These are phyloP conservation scores for Nasonia oneida DNA, from an alignment of 2,888 invertebrate genomes.

Conservation along the genomic window DNA sequence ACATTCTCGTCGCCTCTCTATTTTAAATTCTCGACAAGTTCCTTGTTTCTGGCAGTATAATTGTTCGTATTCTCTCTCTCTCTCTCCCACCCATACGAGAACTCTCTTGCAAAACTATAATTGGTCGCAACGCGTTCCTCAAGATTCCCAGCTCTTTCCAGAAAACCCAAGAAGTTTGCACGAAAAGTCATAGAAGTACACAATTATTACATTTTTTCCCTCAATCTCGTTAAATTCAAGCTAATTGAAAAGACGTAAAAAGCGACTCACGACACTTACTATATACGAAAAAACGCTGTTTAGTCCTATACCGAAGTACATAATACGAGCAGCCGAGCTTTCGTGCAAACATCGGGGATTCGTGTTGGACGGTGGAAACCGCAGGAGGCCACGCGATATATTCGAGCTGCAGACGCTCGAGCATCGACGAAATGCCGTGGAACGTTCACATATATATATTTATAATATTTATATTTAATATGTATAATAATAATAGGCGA, in stretches of 20 bases:
- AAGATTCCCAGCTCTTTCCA: conserved; percentile 12
- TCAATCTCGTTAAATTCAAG: background rate
- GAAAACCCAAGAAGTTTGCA: conserved; percentile 43
- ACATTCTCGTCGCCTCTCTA: conserved; percentile 77
- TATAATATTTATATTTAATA: conserved; percentile 42
- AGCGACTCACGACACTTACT: conserved; percentile 37
- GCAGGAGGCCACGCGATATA: conserved; percentile 36
- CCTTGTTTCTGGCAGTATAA: background rate
- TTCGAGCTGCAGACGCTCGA: conserved; percentile 31
- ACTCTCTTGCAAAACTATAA: conserved; percentile 50
- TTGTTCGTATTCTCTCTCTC: background rate
- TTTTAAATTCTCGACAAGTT: conserved; percentile 74
- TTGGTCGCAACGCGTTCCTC: conserved; percentile 57
- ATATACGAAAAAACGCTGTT: background rate
- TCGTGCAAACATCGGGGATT: conserved; percentile 35
- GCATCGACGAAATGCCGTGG: conserved; percentile 44
- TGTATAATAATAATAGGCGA: conserved; percentile 51
- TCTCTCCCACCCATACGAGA: background rate
- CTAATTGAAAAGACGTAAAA: conserved; percentile 33
- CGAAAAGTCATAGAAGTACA: conserved; percentile 31
- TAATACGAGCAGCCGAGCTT: background rate
- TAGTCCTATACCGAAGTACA: background rate
- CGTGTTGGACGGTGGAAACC: conserved; percentile 1
- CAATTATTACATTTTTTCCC: conserved; percentile 27
- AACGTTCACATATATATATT: conserved; percentile 35